These are phyloP conservation scores for Percina caprodes DNA, from an alignment of 2,113 vertebrate genomes.

Conservation along the genomic window DNA sequence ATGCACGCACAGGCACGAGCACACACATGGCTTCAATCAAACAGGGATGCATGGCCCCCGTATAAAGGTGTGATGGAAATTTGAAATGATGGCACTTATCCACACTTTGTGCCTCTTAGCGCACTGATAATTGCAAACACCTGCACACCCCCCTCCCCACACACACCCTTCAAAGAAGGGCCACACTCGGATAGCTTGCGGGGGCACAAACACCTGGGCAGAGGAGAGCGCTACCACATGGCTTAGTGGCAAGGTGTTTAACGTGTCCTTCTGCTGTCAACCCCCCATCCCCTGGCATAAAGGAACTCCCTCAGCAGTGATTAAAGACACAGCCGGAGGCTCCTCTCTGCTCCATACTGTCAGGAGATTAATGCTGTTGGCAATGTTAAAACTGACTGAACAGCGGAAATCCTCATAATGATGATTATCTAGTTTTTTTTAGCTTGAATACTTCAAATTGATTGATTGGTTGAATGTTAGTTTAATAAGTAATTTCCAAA, in stretches of 20 bases:
- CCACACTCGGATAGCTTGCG: constrained; percentile 82
- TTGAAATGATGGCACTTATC: constrained; percentile 87
- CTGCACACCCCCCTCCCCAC: constrained; percentile 73
- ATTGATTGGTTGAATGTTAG: background rate
- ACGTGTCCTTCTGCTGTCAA: constrained; percentile 67
- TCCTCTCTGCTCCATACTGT: constrained; percentile 35
- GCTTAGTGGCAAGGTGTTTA: constrained; percentile 69
- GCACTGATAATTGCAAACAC: constrained; percentile 86
- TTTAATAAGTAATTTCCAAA: background rate
- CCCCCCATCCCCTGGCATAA: constrained; percentile 42
- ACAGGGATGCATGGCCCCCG: constrained; percentile 67
- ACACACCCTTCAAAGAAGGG: constrained; percentile 77
- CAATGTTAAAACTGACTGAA: constrained; percentile 22
- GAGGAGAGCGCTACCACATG: constrained; percentile 79
- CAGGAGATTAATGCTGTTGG: constrained; percentile 35
- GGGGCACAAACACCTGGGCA: constrained; percentile 81
- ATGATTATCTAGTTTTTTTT: background rate
- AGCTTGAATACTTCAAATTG: constrained; percentile 11
- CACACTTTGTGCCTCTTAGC: constrained; percentile 87
- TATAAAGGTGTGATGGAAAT: constrained; percentile 88
- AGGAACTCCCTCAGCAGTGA: constrained; percentile 63
- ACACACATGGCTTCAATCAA: constrained; percentile 84
- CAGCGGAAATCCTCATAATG: constrained; percentile 40
- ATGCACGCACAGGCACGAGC: constrained; percentile 61
- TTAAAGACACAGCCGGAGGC: constrained; percentile 59